phyloP scores from a whole-genome alignment of 2,113 vertebrate genomes.

The Poeciliopsis turrubarensis region DNA sequence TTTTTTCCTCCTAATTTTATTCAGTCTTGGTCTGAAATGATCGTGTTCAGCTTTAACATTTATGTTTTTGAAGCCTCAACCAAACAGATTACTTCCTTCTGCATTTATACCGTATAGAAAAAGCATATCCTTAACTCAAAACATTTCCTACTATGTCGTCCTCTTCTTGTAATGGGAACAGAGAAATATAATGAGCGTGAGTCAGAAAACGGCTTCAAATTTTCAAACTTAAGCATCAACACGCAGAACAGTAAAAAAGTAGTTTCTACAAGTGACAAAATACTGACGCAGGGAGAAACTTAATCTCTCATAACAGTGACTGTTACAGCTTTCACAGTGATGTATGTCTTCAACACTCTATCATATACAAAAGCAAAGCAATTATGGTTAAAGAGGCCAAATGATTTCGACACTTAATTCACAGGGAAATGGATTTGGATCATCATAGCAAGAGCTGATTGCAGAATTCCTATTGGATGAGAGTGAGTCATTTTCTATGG shows the following conservation, averaged over 20 bases:
- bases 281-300: constrained; percentile 48
- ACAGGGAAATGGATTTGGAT: constrained; percentile 52
- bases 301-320: constrained; percentile 52
- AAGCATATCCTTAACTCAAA: constrained; percentile 69
- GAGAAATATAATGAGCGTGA: constrained; percentile 49
- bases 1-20: constrained; percentile 35
- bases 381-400: constrained; percentile 67
- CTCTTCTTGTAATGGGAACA: constrained; percentile 48
- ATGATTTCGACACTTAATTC: constrained; percentile 69
- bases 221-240: constrained; percentile 42
- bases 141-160: constrained; percentile 67
- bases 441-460: constrained; percentile 72
- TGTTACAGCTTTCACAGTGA: constrained; percentile 66
- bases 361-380: constrained; percentile 72
- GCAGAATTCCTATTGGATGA: constrained; percentile 58
- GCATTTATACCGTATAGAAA: constrained; percentile 55
- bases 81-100: constrained; percentile 68
- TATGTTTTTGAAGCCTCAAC: constrained; percentile 70
- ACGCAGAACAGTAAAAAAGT: constrained; percentile 54
- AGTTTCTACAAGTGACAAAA: constrained; percentile 60
- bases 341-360: constrained; percentile 63
- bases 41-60: constrained; percentile 71
- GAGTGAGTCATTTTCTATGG: constrained; percentile 62
- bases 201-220: constrained; percentile 56
- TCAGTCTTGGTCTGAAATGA: constrained; percentile 52